Percentiles rank a stretch among this genome's conserved stretches.
phyloP scores from a whole-genome alignment of 2,113 vertebrate genomes.

The Gracilinanus agilis region DNA sequence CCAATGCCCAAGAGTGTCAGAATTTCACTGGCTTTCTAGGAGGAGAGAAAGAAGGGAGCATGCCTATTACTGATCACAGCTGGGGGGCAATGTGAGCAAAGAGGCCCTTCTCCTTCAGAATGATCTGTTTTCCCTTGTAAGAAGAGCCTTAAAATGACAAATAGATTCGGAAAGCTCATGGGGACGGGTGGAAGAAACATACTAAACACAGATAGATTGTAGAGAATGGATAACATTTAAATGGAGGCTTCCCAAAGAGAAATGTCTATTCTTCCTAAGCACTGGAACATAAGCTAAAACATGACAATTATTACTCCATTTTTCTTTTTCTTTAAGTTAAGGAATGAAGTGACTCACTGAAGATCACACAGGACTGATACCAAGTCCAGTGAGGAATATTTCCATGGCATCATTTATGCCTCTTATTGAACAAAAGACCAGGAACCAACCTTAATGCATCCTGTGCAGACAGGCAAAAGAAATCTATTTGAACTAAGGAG shows the following conservation, averaged over 20 bases:
- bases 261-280: background rate
- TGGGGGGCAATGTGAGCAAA: background rate
- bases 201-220: background rate
- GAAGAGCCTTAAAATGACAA: background rate
- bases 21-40: background rate
- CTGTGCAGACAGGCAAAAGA: background rate
- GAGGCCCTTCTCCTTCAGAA: background rate
- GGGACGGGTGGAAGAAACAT: background rate
- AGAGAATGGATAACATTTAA: background rate
- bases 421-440: background rate
- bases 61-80: rapidly evolving
- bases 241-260: background rate
- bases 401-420: background rate
- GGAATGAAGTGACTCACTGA: background rate
- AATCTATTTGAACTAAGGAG: background rate
- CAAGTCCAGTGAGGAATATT: background rate
- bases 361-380: background rate
- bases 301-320: background rate
- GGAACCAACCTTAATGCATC: background rate
- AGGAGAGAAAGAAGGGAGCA: background rate
- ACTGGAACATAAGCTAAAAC: background rate
- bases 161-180: background rate
- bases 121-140: background rate
- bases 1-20: background rate
- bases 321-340: background rate